Evolutionary conservation across 2,113 vertebrate species (phyloP), one percentile per base, ranked within the genome.

Genomic region (Cyprinodon brontotheroides): DNA sequence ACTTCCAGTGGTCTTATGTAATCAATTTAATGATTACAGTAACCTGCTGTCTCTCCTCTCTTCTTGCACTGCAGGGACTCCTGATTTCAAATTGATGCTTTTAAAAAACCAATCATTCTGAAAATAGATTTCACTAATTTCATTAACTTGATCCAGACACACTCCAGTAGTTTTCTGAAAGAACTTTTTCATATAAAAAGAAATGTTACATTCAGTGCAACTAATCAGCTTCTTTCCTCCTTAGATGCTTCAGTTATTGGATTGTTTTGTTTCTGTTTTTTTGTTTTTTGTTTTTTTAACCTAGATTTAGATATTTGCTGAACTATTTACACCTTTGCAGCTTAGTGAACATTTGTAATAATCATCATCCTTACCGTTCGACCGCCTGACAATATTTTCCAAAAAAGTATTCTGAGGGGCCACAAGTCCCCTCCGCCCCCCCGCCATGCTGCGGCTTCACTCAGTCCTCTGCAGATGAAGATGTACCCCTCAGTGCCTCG

Each of bases 331-430:
- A 68, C 59, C 17, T 53, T 29, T 2, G 7, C 38, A 9, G 6
- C 3, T 53, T 4, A 29, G 15, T 4, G 4, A 4, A 38, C 4
- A 0, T 43, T 41, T 59, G 57, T 3, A 15, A 20, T 57, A 20
- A 70, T 45, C 38, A 13, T 83, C 4, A 89, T 68, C 45, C 94
- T 97, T 94, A 98, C 97, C 97, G 91, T 97, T 98, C 75, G 96
- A 98, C 75, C 96, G 94, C 81, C 97, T 93, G 86, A 98, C 97
- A 80, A 98, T 98, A 79, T 98, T 98, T 92, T 98, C 97, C 93
- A 98, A 91, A 87, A 98, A 98, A 89, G 97, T 98, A 92, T 98
- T 98, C 78, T 98, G 97, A 59, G 97, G 96, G 87, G 97, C 97
- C 93, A 98, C 97, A 89, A 98, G 96, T 94, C 97, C 97, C 90